phyloP scores from a whole-genome alignment of 2,888 invertebrate genomes.

The Salticus scenicus region DNA sequence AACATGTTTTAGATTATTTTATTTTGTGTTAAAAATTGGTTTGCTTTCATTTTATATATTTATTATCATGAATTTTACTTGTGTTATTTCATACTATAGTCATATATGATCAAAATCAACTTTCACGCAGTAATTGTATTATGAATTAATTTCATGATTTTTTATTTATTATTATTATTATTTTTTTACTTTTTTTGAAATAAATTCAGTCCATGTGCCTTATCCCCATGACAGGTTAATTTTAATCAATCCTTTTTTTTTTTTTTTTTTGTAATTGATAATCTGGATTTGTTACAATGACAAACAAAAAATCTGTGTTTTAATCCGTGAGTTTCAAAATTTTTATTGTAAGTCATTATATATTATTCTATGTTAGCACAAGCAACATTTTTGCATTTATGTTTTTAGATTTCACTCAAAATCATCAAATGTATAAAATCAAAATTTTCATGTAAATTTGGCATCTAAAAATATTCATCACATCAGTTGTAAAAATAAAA shows the following conservation, averaged over 20 bases:
- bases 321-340: not conserved
- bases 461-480: not conserved
- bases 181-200: too few relatives aligned
- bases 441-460: not conserved
- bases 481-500: not conserved
- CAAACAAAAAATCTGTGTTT: not conserved
- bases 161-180: too few relatives aligned
- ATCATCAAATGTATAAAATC: not conserved
- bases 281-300: not conserved
- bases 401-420: not conserved
- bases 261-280: too few relatives aligned
- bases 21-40: too few relatives aligned
- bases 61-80: too few relatives aligned
- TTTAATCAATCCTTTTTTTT: not conserved
- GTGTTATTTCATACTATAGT: too few relatives aligned
- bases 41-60: too few relatives aligned
- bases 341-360: not conserved
- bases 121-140: too few relatives aligned
- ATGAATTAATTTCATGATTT: too few relatives aligned
- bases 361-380: not conserved
- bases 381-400: not conserved
- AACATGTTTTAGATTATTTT: too few relatives aligned
- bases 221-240: not conserved
- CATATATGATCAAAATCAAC: too few relatives aligned
- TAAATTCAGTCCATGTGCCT: constrained; percentile 16